These are phyloP conservation scores for Antigone vipio DNA, from an alignment of 2,113 vertebrate species.

Conservation along the genomic window DNA sequence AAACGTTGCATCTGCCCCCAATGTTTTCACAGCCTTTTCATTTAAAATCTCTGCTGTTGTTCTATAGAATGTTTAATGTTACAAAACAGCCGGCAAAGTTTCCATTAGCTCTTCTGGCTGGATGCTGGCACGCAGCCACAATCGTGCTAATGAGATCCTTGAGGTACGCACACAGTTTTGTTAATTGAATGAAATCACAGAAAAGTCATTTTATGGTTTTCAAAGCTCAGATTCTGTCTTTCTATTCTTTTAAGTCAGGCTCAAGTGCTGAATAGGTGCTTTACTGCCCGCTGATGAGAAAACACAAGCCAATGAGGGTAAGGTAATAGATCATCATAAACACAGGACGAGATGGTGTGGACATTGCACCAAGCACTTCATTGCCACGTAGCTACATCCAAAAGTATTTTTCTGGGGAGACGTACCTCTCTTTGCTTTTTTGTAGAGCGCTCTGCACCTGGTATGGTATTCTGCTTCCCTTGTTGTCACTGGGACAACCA, in stretches of 20 bases:
- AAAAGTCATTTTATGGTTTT: background rate
- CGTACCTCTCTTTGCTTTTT: background rate
- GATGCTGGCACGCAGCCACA: background rate
- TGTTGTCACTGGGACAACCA: background rate
- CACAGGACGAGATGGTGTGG: background rate
- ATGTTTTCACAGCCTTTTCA: background rate
- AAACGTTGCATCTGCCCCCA: background rate
- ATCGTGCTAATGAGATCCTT: background rate
- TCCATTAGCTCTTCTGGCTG: background rate
- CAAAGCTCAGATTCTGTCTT: background rate
- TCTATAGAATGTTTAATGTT: background rate
- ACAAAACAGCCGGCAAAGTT: background rate
- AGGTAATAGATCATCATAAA: background rate
- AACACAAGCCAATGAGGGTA: background rate
- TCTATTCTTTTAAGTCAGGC: background rate
- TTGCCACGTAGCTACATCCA: background rate
- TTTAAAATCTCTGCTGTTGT: background rate
- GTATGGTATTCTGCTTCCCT: background rate
- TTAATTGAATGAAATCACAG: background rate
- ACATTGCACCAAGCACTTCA: background rate
- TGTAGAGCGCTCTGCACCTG: background rate
- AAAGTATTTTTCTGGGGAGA: background rate
- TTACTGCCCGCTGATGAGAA: background rate
- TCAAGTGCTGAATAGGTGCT: background rate
- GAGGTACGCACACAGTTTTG: background rate